Percentiles rank a stretch among this genome's conserved stretches.
Conservation (phyloP, 2,113 vertebrate genomes). For the Cervus canadensis region DNA sequence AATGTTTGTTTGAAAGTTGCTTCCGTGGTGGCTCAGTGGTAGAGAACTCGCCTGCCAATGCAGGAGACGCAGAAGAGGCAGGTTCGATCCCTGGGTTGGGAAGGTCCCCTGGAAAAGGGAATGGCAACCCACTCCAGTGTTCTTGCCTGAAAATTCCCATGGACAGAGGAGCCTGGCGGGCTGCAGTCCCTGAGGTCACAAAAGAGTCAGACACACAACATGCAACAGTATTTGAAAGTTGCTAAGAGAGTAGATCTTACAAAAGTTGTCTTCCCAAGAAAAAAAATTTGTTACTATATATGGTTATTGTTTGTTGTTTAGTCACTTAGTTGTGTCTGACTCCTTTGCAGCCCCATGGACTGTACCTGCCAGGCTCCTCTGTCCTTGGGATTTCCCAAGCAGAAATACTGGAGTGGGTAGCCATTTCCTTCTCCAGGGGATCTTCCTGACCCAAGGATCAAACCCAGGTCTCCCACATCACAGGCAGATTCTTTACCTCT, state of each 20-base stretch:
- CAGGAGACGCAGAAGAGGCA: neutral
- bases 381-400: neutral
- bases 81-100: neutral
- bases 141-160: neutral
- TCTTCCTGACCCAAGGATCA: neutral
- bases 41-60: neutral
- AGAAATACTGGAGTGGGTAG: neutral
- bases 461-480: neutral
- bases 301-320: neutral
- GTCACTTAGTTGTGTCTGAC: neutral
- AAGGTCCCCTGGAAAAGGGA: neutral
- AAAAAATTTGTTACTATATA: neutral
- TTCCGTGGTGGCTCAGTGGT: neutral
- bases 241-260: neutral
- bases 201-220: neutral
- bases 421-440: neutral
- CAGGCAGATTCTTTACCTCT: neutral
- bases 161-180: neutral
- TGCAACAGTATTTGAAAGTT: neutral
- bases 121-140: neutral
- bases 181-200: neutral
- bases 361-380: neutral
- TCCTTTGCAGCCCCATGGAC: neutral
- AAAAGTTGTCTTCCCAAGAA: neutral
- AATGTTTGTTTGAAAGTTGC: neutral